A percentile compares a stretch with the other conserved stretches of the same genome.
phyloP scores from a whole-genome alignment of 1,140 invertebrate species.

The Cydia amplana region DNA sequence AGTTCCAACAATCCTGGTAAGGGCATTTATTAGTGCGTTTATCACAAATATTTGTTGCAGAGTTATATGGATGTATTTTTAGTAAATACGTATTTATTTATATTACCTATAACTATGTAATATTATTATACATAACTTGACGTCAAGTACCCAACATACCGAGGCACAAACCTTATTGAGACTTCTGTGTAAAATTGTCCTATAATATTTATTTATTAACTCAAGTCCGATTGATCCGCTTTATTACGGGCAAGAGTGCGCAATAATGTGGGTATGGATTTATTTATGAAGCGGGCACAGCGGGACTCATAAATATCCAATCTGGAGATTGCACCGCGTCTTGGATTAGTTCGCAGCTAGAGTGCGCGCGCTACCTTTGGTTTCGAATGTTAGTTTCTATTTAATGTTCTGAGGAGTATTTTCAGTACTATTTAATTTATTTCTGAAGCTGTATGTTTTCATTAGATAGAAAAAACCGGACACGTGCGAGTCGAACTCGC shows the following conservation, averaged over 20 bases:
- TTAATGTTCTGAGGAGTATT: neutral
- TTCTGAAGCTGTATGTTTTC: too few relatives aligned
- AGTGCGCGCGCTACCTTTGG: neutral
- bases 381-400: conserved; percentile 26
- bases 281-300: conserved; percentile 64
- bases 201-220: neutral
- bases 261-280: conserved; percentile 50
- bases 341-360: neutral
- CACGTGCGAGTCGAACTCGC: too few relatives aligned
- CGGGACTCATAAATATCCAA: conserved; percentile 63
- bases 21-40: too few relatives aligned
- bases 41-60: too few relatives aligned
- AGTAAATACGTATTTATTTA: too few relatives aligned
- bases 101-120: too few relatives aligned
- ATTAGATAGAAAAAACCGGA: too few relatives aligned
- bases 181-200: too few relatives aligned
- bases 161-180: too few relatives aligned
- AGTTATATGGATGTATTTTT: too few relatives aligned
- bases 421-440: neutral
- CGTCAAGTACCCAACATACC: neutral
- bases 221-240: neutral
- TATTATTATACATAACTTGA: too few relatives aligned
- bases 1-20: too few relatives aligned
- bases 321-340: conserved; percentile 34
- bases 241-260: conserved; percentile 3